phyloP scores from a whole-genome alignment of 2,888 invertebrate species.

The Cataglyphis cursor region DNA sequence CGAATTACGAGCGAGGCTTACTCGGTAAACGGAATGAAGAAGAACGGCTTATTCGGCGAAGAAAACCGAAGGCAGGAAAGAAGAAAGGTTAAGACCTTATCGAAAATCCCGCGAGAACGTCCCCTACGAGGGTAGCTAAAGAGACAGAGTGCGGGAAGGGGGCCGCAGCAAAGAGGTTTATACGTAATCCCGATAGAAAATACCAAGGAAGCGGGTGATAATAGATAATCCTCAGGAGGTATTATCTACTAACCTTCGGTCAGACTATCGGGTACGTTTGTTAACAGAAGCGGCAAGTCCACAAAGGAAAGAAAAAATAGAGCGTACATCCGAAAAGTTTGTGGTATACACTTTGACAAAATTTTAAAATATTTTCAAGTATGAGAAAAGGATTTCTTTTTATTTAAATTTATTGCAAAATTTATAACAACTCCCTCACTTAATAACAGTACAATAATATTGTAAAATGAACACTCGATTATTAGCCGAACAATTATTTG shows the following conservation, averaged over 20 bases:
- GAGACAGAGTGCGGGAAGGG: conserved; percentile 15
- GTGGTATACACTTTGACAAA: not conserved
- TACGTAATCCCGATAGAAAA: conserved; percentile 63
- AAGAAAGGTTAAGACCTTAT: conserved; percentile 61
- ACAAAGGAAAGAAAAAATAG: not conserved
- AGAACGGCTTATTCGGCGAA: conserved; percentile 52
- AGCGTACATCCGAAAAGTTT: not conserved
- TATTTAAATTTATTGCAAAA: not conserved
- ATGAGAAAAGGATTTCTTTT: not conserved
- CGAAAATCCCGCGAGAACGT: conserved; percentile 59
- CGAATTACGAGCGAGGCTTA: conserved; percentile 48
- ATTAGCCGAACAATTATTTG: conserved; percentile 16
- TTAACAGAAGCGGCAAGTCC: conserved; percentile 23
- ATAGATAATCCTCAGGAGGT: conserved; percentile 70
- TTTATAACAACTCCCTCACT: not conserved
- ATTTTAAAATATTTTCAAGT: not conserved
- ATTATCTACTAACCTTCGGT: conserved; percentile 72
- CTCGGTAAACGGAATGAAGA: conserved; percentile 44
- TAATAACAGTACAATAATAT: not conserved
- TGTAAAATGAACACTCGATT: conserved; percentile 15
- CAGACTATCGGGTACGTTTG: conserved; percentile 36
- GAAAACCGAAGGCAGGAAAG: conserved; percentile 8
- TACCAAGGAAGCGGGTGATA: conserved; percentile 68
- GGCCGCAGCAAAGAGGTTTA: conserved; percentile 46
- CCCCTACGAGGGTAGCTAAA: conserved; percentile 36